Evolutionary conservation across 2,888 invertebrate genomes (phyloP).

Genomic region (Mongoloraphidia duomilia): DNA sequence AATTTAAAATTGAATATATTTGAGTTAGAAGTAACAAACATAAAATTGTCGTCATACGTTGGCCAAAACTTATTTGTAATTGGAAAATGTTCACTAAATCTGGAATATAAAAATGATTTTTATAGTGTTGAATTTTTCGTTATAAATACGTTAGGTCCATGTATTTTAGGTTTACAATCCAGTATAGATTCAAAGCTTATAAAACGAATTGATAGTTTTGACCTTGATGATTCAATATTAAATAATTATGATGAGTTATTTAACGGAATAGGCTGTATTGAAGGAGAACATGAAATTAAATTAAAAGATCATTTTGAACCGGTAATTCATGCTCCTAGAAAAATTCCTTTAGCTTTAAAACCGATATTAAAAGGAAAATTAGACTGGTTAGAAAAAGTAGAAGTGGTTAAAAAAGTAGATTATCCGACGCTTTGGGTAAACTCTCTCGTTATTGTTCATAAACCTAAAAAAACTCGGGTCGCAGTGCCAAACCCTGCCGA

Average conservation of each 20-base stretch:
- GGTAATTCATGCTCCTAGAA: conserved; percentile 6
- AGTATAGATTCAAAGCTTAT: conserved; percentile 9
- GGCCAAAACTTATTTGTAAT: no score
- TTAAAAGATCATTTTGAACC: conserved; percentile 12
- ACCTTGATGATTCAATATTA: conserved; percentile 2
- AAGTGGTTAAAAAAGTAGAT: conserved; percentile 3
- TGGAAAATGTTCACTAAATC: no score
- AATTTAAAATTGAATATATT: no score
- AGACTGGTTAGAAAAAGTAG: no score
- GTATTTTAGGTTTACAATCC: conserved; percentile 7
- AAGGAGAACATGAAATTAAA: conserved; percentile 11
- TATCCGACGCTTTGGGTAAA: conserved; percentile 8
- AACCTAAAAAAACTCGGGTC: no score
- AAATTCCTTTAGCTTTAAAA: conserved; percentile 10
- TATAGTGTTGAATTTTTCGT: background rate
- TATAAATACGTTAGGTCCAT: conserved; percentile 5
- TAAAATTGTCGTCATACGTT: no score
- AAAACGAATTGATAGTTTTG: conserved; percentile 3
- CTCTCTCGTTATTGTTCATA: conserved; percentile 13
- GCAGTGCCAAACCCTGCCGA: no score
- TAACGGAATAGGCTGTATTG: conserved; percentile 12
- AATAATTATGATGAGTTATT: conserved; percentile 12
- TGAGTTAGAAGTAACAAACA: no score
- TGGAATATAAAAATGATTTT: no score
- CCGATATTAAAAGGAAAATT: conserved; percentile 8